Percentiles rank a stretch among this genome's conserved stretches.
phyloP scores from a whole-genome alignment of 2,888 invertebrate genomes.

The Julus scandinavius region DNA sequence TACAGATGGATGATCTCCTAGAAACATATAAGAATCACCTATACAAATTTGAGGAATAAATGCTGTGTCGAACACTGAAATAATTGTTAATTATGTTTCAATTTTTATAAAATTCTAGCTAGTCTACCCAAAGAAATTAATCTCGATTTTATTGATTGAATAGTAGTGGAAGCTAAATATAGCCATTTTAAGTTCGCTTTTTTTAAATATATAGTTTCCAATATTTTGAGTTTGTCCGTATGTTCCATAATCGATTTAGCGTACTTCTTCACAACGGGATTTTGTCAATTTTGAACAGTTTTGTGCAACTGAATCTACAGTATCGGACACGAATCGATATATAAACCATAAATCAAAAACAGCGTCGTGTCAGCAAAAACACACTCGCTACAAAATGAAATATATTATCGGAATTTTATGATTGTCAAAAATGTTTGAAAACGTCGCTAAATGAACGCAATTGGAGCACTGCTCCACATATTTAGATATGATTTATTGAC shows the following conservation, averaged over 20 bases:
- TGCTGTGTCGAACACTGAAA: too few relatives aligned
- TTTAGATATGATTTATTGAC: conserved; percentile 23
- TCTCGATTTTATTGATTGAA: too few relatives aligned
- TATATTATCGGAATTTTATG: conserved; percentile 53
- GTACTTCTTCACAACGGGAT: neutral
- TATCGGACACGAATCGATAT: neutral
- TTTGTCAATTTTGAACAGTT: neutral
- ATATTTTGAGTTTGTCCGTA: neutral
- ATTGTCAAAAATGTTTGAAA: conserved; percentile 51
- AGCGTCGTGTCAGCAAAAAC: conserved; percentile 45
- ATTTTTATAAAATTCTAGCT: too few relatives aligned
- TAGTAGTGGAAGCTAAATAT: too few relatives aligned
- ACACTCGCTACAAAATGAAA: conserved; percentile 51
- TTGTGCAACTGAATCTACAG: neutral
- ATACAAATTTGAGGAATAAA: too few relatives aligned
- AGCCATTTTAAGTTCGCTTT: too few relatives aligned
- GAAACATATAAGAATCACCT: too few relatives aligned
- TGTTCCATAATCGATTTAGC: neutral
- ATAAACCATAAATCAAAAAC: conserved; percentile 25
- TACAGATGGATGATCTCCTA: too few relatives aligned
- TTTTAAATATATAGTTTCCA: neutral
- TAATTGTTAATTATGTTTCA: too few relatives aligned
- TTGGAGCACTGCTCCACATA: neutral
- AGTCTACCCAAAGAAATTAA: too few relatives aligned
- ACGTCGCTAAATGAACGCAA: conserved; percentile 38